These are phyloP conservation scores for Chesias legatella DNA, from an alignment of 2,888 invertebrate genomes.

Conservation along the genomic window DNA sequence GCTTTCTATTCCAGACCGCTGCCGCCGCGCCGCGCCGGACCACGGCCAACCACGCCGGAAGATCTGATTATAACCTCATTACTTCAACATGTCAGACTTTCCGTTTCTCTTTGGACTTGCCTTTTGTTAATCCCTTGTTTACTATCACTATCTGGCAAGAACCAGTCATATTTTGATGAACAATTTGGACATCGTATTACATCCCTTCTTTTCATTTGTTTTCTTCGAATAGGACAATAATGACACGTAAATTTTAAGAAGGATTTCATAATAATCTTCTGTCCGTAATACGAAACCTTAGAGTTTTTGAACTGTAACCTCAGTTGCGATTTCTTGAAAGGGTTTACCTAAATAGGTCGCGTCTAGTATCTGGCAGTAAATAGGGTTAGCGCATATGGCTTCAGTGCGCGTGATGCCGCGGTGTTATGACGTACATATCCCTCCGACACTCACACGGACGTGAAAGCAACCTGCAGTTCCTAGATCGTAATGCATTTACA, in stretches of 20 bases:
- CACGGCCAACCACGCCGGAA: constrained; percentile 62
- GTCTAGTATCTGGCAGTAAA: constrained; percentile 52
- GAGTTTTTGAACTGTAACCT: constrained; percentile 15
- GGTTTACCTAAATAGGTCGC: constrained; percentile 46
- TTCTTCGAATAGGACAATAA: too few relatives aligned
- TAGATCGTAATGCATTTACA: constrained; percentile 29
- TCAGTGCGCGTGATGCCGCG: constrained; percentile 51
- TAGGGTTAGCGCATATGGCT: constrained; percentile 69
- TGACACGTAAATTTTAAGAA: background rate
- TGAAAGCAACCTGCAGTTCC: constrained; percentile 35
- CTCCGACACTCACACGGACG: constrained; percentile 49
- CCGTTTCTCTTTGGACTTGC: constrained; percentile 43
- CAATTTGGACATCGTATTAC: too few relatives aligned
- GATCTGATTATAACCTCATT: constrained; percentile 65
- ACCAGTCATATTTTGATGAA: too few relatives aligned
- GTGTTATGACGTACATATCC: constrained; percentile 43
- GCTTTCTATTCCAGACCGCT: constrained; percentile 58
- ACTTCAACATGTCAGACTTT: constrained; percentile 46
- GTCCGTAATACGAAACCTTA: constrained; percentile 13
- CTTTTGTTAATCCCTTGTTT: constrained; percentile 6
- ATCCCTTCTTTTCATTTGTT: too few relatives aligned
- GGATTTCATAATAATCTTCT: background rate
- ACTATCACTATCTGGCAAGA: constrained; percentile 1
- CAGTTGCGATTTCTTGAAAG: constrained; percentile 27
- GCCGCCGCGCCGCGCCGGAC: too few relatives aligned